Base-by-base conservation (phyloP, 2,797 vertebrate species). In the Centropyge bicolor region DNA sequence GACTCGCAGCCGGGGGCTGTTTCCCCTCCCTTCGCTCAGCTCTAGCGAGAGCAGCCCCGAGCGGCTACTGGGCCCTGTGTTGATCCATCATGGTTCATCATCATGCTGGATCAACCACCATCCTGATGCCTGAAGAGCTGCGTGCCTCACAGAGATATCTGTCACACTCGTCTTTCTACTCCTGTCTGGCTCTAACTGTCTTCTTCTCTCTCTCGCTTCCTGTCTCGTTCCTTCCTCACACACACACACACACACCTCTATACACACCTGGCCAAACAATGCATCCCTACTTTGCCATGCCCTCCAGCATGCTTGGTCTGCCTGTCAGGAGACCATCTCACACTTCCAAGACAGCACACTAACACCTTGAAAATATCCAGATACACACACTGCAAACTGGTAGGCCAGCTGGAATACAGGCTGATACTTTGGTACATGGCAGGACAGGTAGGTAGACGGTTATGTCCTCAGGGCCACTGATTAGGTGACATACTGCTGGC, bases 51-150 rank as follows among this genome's bases (percentile, higher is more conserved):
- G 85, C 82, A 89, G 91, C 89, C 81, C 86, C 74, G 17, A 78
- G 91, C 65, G 61, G 78, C 78, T 61, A 54, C 79, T n/a, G 62
- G 84, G 76, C 68, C 77, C 66, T 19, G 73, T 71, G 86, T 88
- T 81, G 83, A 91, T 88, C 91, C 86, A 91, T 93, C 89, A 87
- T 19, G 67, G 85, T 70, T 90, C 87, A 89, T 92, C 86, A 87
- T 92, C 82, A 84, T 80, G 78, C 83, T 64, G 86, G 74, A 90
- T 89, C 86, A 80, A 87, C 85, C 80, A 66, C 74, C 70, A 63
- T 49, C 65, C 82, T 31, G 82, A 78, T 76, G 85, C 83, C 84
- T 69, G 65, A 84, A 86, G 79, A 88, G 85, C 72, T 35, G 27
- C 56, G 14, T 71, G 75, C 80, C 70, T 85, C 71, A 68, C 67